phyloP scores from a whole-genome alignment of 1,140 invertebrate species.

The Belonocnema kinseyi region DNA sequence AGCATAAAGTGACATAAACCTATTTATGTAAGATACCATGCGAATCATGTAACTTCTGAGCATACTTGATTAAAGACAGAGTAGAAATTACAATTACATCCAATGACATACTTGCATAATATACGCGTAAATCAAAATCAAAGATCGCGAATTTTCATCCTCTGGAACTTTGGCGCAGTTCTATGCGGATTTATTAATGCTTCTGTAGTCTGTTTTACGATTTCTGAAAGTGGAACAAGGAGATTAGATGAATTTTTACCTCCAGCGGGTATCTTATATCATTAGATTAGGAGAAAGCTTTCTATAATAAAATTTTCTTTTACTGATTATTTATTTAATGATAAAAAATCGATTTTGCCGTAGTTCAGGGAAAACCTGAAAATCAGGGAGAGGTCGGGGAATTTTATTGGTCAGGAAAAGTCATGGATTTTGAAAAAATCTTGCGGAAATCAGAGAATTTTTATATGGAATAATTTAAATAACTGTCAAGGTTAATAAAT shows the following conservation, averaged over 20 bases:
- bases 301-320: slow-evolving; percentile 10
- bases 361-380: too few relatives aligned
- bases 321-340: slow-evolving; percentile 27
- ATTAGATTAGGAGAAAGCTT: slow-evolving; percentile 13
- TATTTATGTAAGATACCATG: slow-evolving; percentile 2
- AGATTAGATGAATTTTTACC: slow-evolving; percentile 21
- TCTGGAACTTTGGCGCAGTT: slow-evolving; percentile 10
- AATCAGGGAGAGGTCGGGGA: too few relatives aligned
- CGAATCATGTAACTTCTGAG: slow-evolving; percentile 4
- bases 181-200: neutral
- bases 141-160: slow-evolving; percentile 17
- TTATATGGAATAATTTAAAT: too few relatives aligned
- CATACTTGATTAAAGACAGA: slow-evolving; percentile 8
- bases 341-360: neutral
- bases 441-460: too few relatives aligned
- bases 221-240: slow-evolving; percentile 15
- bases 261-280: slow-evolving; percentile 15
- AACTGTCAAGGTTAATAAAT: too few relatives aligned
- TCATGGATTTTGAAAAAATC: too few relatives aligned
- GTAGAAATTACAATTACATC: neutral
- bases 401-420: too few relatives aligned
- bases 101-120: neutral
- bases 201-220: neutral
- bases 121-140: neutral
- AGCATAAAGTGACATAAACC: slow-evolving; percentile 23